Percentiles rank a stretch among this genome's conserved stretches.
These are phyloP conservation scores for Gallinago media DNA, from an alignment of 2,113 vertebrate species.

Conservation along the genomic window DNA sequence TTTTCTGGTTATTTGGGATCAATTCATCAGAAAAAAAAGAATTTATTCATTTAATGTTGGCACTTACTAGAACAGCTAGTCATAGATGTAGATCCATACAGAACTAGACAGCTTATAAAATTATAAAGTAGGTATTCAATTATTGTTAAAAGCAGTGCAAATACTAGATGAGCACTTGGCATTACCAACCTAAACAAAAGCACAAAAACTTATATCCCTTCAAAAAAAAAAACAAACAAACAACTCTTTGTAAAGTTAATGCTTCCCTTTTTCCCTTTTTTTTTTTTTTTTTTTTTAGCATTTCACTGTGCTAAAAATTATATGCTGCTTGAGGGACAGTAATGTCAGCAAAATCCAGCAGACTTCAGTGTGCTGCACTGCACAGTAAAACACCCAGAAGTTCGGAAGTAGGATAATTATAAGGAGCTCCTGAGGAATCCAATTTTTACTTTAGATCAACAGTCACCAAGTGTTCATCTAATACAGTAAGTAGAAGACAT, in stretches of 20 bases:
- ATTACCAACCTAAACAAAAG: neutral
- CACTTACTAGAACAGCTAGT: constrained; percentile 1
- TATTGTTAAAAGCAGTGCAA: constrained; percentile 49
- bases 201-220: neutral
- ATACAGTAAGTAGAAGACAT: constrained; percentile 30
- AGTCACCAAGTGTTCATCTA: constrained; percentile 52
- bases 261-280: neutral
- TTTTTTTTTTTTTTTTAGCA: neutral
- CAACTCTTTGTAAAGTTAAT: neutral
- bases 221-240: neutral
- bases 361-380: neutral
- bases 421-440: neutral
- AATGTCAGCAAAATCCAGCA: neutral
- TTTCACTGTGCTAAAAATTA: neutral
- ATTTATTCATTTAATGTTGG: neutral
- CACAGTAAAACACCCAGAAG: neutral
- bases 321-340: neutral
- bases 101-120: neutral
- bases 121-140: neutral
- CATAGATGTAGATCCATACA: neutral
- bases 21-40: neutral
- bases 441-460: neutral
- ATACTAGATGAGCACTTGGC: constrained; percentile 62
- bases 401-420: neutral
- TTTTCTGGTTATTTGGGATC: neutral